Evolutionary conservation across 1,140 invertebrate species (phyloP).

Genomic region (Pygmarrhopalites habei): DNA sequence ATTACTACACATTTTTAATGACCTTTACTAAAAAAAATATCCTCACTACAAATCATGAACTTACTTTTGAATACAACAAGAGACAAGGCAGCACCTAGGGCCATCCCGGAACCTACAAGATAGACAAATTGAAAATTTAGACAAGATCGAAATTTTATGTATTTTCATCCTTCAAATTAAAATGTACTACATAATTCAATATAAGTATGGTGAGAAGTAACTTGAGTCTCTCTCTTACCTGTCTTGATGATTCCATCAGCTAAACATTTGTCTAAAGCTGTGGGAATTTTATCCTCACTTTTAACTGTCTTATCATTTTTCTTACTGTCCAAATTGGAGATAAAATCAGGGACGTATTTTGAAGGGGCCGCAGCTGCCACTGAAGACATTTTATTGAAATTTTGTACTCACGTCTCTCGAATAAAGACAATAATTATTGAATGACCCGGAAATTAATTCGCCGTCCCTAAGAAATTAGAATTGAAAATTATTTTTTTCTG

Average conservation of each 20-base stretch:
- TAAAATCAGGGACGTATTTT: too few species aligned
- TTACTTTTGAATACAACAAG: conserved; percentile 19
- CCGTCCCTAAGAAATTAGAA: too few species aligned
- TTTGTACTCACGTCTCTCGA: too few species aligned
- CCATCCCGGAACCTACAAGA: conserved; percentile 15
- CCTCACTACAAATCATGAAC: neutral
- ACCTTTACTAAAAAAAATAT: neutral
- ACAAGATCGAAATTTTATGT: too few species aligned
- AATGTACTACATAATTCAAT: too few species aligned
- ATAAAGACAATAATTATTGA: too few species aligned
- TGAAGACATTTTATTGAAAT: neutral
- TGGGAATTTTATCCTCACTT: conserved; percentile 24
- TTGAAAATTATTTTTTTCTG: too few species aligned
- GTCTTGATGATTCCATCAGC: conserved; percentile 32
- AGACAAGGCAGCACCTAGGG: conserved; percentile 18
- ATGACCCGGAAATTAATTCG: too few species aligned
- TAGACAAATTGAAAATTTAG: neutral
- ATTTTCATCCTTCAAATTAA: conserved; percentile 1
- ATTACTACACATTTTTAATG: neutral
- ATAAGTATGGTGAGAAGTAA: too few species aligned
- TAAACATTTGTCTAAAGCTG: conserved; percentile 28
- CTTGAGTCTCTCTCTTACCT: conserved; percentile 13
- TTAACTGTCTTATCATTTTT: neutral
- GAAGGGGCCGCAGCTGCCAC: neutral
- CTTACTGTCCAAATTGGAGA: too few species aligned